Percentiles rank a stretch among this genome's conserved stretches.
These are phyloP conservation scores for Drosophila azteca DNA, from an alignment of 1,140 invertebrate species.

Conservation along the genomic window DNA sequence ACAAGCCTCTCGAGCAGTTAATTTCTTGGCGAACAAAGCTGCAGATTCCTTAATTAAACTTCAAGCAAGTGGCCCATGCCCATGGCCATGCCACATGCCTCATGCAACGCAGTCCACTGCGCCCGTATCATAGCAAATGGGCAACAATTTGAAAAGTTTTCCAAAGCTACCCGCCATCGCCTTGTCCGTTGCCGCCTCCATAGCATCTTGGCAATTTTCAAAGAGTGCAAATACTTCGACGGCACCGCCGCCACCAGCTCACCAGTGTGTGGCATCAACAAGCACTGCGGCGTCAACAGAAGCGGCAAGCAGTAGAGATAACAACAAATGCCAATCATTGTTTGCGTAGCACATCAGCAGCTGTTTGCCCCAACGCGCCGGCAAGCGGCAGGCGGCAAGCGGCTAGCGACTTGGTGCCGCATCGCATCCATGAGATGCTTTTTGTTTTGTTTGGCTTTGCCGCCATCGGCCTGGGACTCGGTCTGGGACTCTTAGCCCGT, in stretches of 20 bases:
- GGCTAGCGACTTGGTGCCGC: constrained; percentile 12
- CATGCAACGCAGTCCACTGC: not conserved
- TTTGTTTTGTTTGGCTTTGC: constrained; percentile 40
- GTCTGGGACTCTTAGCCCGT: constrained; percentile 23
- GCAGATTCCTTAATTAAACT: constrained; percentile 72
- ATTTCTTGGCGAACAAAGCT: constrained; percentile 2
- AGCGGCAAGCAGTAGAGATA: constrained; percentile 43
- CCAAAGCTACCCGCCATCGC: constrained; percentile 37
- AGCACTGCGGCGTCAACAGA: constrained; percentile 21
- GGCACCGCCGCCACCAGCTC: constrained; percentile 8
- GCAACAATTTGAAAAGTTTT: constrained; percentile 70
- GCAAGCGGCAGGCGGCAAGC: too few relatives aligned
- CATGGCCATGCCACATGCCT: constrained; percentile 10
- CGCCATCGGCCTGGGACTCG: constrained; percentile 42
- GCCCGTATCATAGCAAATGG: constrained; percentile 60
- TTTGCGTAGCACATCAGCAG: constrained; percentile 77
- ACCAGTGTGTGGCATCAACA: constrained; percentile 14
- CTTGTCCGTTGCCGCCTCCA: constrained; percentile 5
- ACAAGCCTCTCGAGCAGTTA: not conserved
- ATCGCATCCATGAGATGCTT: constrained; percentile 63
- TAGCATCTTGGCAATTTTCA: constrained; percentile 58
- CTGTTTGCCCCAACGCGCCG: constrained; percentile 44
- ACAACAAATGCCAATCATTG: constrained; percentile 78
- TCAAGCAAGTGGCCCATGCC: constrained; percentile 34
- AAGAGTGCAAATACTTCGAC: constrained; percentile 72